These are phyloP conservation scores for Bovichtus variegatus DNA, from an alignment of 2,797 vertebrate species.

Conservation along the genomic window DNA sequence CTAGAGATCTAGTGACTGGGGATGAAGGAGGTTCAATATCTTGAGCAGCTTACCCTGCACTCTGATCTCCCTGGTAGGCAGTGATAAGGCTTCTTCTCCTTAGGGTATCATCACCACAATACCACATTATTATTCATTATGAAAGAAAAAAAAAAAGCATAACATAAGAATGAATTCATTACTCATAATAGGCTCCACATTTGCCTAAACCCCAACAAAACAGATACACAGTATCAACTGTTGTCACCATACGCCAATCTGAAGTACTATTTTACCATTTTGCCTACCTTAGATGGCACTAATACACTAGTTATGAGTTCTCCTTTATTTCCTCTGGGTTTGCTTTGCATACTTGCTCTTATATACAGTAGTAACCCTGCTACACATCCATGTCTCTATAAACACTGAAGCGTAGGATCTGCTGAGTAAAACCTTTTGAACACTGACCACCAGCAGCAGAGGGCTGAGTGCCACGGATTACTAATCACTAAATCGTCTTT, in stretches of 20 bases:
- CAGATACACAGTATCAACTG: not conserved
- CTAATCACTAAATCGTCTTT: not conserved
- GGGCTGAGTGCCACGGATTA: not conserved
- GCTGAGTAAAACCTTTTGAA: conserved; percentile 15
- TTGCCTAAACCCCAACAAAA: not conserved
- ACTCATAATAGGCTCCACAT: not conserved
- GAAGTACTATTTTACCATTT: not conserved
- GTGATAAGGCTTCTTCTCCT: conserved; percentile 15
- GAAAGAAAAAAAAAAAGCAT: not conserved
- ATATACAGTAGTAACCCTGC: not conserved
- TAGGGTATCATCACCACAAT: not conserved
- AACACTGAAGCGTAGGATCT: not conserved
- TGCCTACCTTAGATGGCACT: conserved; percentile 31
- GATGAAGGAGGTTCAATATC: conserved; percentile 2
- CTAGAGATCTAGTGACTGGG: not conserved
- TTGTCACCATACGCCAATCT: not conserved
- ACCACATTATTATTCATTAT: not conserved
- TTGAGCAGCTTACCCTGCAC: conserved; percentile 30
- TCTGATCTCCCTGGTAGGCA: conserved; percentile 32
- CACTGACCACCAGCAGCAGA: not conserved
- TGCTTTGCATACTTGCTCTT: not conserved
- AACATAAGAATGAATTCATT: not conserved
- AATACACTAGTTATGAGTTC: conserved; percentile 18
- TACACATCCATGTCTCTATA: not conserved
- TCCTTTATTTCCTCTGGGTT: not conserved